Evolutionary conservation across 2,888 invertebrate genomes (phyloP), one percentile per base, ranked within the genome.

Genomic region (Tyria jacobaeae): DNA sequence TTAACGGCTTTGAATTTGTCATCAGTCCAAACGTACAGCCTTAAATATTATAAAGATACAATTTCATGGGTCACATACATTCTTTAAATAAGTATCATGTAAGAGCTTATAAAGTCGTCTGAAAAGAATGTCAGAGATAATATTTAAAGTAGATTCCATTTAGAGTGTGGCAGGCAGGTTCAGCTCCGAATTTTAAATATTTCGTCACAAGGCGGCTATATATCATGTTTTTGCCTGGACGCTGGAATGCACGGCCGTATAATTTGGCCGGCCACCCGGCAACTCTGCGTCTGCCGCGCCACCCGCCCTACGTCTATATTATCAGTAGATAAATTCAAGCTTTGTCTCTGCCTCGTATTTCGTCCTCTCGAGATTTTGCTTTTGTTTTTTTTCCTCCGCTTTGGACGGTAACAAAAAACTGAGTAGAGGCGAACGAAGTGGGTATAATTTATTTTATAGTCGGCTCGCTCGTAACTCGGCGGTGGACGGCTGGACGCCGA

Each of bases 361-460:
- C 92, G 94, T 92, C 91, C 91, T 92, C 90, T 89, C 87, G 87
- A 91, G 87, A 89, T 90, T 91, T 91, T 83, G 87, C 90, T 90
- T 92, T 93, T 91, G 87, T 90, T 88, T 89, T 62, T 87, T 85
- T 76, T 83, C 74, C 68, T 85, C 87, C 81, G 80, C 83, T 83
- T 84, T 85, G 89, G 87, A 86, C 83, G 88, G 88, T 88, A 88
- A 93, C 92, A 92, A 94, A 94, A 94, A 94, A 92, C 88, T 89
- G 91, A 92, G 92, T 91, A 88, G 91, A 92, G 87, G 89, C 92
- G 90, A 92, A 89, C 91, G 92, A 91, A 93, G 92, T 92, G 93
- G 92, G 92, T 93, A 93, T 94, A 94, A 94, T 94, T 94, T 94
- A 94, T 94, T 94, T 94, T 92, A 94, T 94, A 92, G 93, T 89